Evolutionary conservation across 1,140 invertebrate species (phyloP), one percentile per base, ranked within the genome.

Genomic region (Eupristina koningsbergeri): DNA sequence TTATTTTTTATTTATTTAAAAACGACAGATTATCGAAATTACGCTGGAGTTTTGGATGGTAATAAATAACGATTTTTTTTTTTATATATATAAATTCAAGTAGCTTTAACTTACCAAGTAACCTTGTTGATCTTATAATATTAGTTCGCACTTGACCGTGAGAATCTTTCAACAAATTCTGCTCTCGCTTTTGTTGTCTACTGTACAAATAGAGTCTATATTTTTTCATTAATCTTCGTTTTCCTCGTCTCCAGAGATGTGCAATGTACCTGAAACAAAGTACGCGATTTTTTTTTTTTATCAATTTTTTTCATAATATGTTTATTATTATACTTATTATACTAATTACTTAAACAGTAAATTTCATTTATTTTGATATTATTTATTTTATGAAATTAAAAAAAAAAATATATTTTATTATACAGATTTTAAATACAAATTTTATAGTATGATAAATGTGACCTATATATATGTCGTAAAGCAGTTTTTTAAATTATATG

Each of bases 241-340:
- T 98, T 73, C 95, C 95, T 84, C 97, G 92, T 84, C 98, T 93
- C 94, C 96, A 97, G 86, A 99, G 93, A 93, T 99, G 98, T 2
- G 96, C 98, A 63, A 99, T 95, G 90, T 99, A 98, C 93, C 93
- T 94, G 88, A 36, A 87, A 89, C 71, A 85, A 83, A 26, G 84
- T 78, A 58, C 8, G 39, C 36, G 22, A 73, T 19, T 22, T 22
- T 71, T 1, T 36, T 26, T 2, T 26, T 41, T 39, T 36, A 71
- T 26, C 26, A 58, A 26, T 78, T 80, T 79, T 79, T 67, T 45
- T 7, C 11, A 45, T 7, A 79, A 15, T 58, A 58, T 26, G 17
- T 53, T 53, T 53, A 19, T 19, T 3, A n/a, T n/a, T n/a, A n/a
- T n/a, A n/a, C n/a, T n/a, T n/a, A n/a, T n/a, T n/a, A n/a, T n/a